phyloP scores from a whole-genome alignment of 2,797 vertebrate species.

The Sebastes matsubarae region DNA sequence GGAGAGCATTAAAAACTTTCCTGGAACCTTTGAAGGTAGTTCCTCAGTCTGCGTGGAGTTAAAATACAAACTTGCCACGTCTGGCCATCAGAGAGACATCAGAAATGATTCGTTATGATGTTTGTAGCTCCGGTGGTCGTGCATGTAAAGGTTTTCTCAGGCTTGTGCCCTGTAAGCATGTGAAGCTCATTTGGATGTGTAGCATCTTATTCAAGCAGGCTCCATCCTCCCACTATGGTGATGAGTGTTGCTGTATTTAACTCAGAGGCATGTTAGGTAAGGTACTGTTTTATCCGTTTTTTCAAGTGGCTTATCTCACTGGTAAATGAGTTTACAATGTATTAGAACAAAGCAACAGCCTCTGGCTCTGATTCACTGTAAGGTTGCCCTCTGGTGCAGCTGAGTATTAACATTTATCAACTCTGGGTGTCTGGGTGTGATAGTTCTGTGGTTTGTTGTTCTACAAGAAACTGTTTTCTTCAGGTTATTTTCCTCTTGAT shows the following conservation, averaged over 20 bases:
- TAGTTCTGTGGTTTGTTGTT: neutral
- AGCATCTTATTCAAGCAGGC: neutral
- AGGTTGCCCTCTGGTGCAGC: neutral
- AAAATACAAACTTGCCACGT: neutral
- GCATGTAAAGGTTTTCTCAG: too few relatives aligned
- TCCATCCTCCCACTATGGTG: neutral
- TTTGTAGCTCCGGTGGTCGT: neutral
- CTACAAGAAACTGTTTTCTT: neutral
- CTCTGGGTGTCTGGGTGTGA: neutral
- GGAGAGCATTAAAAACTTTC: constrained; percentile 49
- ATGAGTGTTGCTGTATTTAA: neutral
- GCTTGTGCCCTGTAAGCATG: too few relatives aligned
- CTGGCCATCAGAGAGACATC: neutral
- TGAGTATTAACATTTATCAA: neutral
- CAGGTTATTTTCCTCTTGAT: neutral
- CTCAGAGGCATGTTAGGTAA: neutral
- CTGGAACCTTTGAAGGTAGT: constrained; percentile 30
- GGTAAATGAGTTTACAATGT: neutral
- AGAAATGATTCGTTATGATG: neutral
- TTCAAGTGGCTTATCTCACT: constrained; percentile 15
- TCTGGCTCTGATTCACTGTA: neutral
- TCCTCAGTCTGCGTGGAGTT: neutral
- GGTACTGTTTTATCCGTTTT: neutral
- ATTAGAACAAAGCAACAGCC: neutral
- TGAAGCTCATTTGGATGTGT: neutral